A percentile compares a stretch with the other conserved stretches of the same genome.
phyloP scores from a whole-genome alignment of 2,888 invertebrate genomes.

The Gymnosoma rotundatum region DNA sequence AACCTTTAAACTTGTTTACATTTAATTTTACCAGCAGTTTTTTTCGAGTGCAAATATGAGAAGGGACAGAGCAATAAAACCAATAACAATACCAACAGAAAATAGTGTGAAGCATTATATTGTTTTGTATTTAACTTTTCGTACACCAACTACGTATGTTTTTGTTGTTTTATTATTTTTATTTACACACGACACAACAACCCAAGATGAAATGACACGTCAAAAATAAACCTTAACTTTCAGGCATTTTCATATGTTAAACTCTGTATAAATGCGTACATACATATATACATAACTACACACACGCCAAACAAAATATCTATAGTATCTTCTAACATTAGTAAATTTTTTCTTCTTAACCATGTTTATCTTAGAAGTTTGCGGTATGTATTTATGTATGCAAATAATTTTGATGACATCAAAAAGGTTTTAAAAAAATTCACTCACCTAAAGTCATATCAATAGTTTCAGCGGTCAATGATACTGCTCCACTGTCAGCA shows the following conservation, averaged over 20 bases:
- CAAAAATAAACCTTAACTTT: slow-evolving; percentile 31
- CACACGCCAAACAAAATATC: not conserved
- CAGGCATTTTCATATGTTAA: not conserved
- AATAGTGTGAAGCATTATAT: not conserved
- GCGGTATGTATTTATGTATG: not conserved
- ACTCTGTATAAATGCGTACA: not conserved
- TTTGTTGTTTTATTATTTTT: not conserved
- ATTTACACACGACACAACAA: not conserved
- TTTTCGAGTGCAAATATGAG: no score
- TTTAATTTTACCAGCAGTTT: no score
- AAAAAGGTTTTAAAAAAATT: not conserved
- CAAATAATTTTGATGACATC: not conserved
- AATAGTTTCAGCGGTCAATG: slow-evolving; percentile 91
- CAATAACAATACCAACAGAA: no score
- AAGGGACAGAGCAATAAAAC: no score
- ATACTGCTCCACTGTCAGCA: slow-evolving; percentile 91
- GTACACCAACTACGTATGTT: not conserved
- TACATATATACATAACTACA: not conserved
- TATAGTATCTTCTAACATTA: not conserved
- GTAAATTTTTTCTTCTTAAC: not conserved
- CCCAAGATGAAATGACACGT: slow-evolving; percentile 48
- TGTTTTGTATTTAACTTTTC: not conserved
- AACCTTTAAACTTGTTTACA: no score
- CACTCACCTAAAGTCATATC: slow-evolving; percentile 91
- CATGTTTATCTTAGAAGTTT: not conserved